These are phyloP conservation scores for Cerceris rybyensis DNA, from an alignment of 2,888 invertebrate species.

Conservation along the genomic window DNA sequence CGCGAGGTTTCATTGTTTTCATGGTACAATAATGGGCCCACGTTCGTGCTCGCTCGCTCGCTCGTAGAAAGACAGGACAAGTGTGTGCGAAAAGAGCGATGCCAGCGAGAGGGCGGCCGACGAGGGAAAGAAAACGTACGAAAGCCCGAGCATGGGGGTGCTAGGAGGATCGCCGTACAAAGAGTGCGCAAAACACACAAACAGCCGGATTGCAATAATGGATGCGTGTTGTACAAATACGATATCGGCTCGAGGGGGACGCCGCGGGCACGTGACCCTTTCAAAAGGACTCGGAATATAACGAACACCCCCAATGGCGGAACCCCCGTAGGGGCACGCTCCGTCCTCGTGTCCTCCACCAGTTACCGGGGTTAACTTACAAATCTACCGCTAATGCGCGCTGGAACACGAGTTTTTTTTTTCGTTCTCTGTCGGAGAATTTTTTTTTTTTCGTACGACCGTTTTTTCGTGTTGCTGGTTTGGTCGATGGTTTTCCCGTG, in stretches of 20 bases:
- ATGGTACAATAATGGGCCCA: slow-evolving; percentile 71
- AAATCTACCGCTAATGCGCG: slow-evolving; percentile 62
- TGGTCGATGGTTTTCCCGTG: neutral
- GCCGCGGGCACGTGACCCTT: slow-evolving; percentile 77
- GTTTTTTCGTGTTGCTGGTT: neutral
- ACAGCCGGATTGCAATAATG: slow-evolving; percentile 80
- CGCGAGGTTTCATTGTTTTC: slow-evolving; percentile 75
- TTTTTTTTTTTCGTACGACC: neutral
- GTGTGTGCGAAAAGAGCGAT: slow-evolving; percentile 71
- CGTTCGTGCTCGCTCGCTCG: slow-evolving; percentile 42
- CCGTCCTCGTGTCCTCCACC: slow-evolving; percentile 68
- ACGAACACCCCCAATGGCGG: slow-evolving; percentile 79
- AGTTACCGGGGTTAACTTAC: slow-evolving; percentile 77
- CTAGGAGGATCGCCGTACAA: slow-evolving; percentile 55
- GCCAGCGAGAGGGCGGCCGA: slow-evolving; percentile 37
- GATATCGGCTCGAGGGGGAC: slow-evolving; percentile 77
- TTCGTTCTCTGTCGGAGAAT: slow-evolving; percentile 4
- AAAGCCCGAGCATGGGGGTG: slow-evolving; percentile 4
- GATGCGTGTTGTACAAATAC: slow-evolving; percentile 81
- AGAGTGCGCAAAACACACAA: slow-evolving; percentile 76
- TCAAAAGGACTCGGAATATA: slow-evolving; percentile 74
- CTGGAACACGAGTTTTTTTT: slow-evolving; percentile 49
- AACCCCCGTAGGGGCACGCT: slow-evolving; percentile 67
- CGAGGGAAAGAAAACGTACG: slow-evolving; percentile 45
- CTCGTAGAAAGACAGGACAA: slow-evolving; percentile 63